Conservation (phyloP, 1,140 invertebrate species). For the Uloborus diversus region DNA sequence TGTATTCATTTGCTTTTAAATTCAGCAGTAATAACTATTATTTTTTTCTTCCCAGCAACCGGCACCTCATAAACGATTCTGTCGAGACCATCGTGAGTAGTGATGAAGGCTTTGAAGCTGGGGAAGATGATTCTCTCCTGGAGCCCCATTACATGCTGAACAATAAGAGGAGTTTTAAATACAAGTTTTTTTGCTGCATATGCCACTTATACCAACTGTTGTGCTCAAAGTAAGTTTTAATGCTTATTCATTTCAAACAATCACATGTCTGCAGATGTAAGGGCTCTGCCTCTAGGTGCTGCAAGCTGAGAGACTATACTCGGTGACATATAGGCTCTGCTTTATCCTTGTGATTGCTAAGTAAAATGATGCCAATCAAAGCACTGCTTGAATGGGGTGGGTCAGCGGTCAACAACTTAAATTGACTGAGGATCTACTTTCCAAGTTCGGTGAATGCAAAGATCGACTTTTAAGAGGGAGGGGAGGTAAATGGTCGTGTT, state of each 20-base stretch:
- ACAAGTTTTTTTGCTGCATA: slow-evolving; percentile 55
- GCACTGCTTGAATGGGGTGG: not conserved
- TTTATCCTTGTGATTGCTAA: no score
- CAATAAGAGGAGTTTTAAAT: slow-evolving; percentile 44
- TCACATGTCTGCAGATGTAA: no score
- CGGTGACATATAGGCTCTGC: no score
- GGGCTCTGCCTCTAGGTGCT: no score
- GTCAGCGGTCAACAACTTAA: not conserved
- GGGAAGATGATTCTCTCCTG: slow-evolving; percentile 56
- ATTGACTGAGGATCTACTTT: no score
- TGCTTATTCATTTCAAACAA: not conserved
- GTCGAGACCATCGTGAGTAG: slow-evolving; percentile 43
- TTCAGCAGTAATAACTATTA: not conserved
- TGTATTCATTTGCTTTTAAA: no score
- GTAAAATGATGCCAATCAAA: no score
- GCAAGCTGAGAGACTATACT: no score
- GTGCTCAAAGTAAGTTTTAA: slow-evolving; percentile 33
- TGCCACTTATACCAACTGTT: slow-evolving; percentile 44
- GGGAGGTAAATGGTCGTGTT: no score
- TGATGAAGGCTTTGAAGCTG: slow-evolving; percentile 58
- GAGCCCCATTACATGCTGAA: slow-evolving; percentile 32
- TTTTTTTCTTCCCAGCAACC: slow-evolving; percentile 7
- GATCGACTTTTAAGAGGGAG: no score
- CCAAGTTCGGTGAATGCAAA: no score
- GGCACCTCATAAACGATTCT: slow-evolving; percentile 33